Percentiles rank a stretch among this genome's conserved stretches.
These are phyloP conservation scores for Oryzias woworae DNA, from an alignment of 2,113 vertebrate genomes.

Conservation along the genomic window DNA sequence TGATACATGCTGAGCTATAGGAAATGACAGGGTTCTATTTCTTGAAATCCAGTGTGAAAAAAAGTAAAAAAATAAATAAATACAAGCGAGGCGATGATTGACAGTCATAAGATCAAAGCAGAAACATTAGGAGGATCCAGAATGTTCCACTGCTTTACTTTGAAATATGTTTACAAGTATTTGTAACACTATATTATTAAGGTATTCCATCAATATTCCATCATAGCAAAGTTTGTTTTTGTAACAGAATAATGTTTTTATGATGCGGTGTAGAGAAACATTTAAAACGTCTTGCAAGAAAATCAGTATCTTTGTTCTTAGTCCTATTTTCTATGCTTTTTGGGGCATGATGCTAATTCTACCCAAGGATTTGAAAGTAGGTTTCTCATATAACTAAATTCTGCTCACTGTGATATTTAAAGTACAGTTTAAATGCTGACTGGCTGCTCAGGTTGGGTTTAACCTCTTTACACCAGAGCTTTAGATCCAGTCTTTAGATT, in stretches of 20 bases:
- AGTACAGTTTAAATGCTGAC: neutral
- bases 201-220: too few species aligned
- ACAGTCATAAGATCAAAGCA: conserved; percentile 10
- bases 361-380: too few species aligned
- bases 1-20: neutral
- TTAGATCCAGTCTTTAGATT: too few species aligned
- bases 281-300: too few species aligned
- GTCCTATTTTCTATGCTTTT: too few species aligned
- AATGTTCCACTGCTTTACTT: conserved; percentile 3
- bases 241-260: too few species aligned
- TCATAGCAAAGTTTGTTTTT: too few species aligned
- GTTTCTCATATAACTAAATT: neutral
- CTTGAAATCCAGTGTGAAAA: neutral
- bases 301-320: too few species aligned
- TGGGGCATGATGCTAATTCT: too few species aligned
- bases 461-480: too few species aligned
- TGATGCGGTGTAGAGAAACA: too few species aligned
- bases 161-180: neutral
- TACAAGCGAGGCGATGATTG: conserved; percentile 7
- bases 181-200: too few species aligned
- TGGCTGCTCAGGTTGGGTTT: neutral
- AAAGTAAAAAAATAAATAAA: neutral
- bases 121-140: conserved; percentile 14
- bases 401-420: neutral
- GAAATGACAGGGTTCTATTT: conserved; percentile 11